These are phyloP conservation scores for Scortum barcoo DNA, from an alignment of 2,113 vertebrate species.

Conservation along the genomic window DNA sequence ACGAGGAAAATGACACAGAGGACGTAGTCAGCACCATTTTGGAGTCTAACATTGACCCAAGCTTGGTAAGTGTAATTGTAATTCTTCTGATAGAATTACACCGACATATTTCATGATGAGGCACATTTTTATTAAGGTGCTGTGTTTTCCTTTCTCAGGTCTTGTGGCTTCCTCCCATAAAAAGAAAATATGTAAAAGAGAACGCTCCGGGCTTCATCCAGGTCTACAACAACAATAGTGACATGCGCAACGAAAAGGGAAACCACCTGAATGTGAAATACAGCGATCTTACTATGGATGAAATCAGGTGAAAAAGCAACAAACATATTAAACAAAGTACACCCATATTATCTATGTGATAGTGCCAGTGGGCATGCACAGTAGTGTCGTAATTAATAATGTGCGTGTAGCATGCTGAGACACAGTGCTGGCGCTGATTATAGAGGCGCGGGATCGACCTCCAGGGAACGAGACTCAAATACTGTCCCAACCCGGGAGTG, in stretches of 20 bases:
- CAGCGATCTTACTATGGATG: constrained; percentile 77
- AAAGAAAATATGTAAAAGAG: constrained; percentile 81
- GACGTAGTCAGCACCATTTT: constrained; percentile 80
- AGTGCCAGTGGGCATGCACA: constrained; percentile 12
- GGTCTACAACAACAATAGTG: constrained; percentile 80
- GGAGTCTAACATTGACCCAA: constrained; percentile 75
- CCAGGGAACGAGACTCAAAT: constrained; percentile 33
- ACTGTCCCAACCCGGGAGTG: not conserved
- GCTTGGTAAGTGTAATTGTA: constrained; percentile 80
- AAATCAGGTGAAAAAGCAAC: constrained; percentile 87
- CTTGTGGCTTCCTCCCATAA: constrained; percentile 89
- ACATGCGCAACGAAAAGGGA: constrained; percentile 54
- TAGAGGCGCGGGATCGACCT: constrained; percentile 8
- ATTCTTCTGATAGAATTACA: not conserved
- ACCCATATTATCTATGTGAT: not conserved
- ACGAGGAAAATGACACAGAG: constrained; percentile 79
- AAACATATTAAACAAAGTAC: not conserved
- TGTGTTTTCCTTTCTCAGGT: constrained; percentile 81
- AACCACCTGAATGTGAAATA: constrained; percentile 88
- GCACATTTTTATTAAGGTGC: not conserved
- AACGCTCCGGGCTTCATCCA: constrained; percentile 86
- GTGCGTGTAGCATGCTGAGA: constrained; percentile 51
- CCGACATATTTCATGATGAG: not conserved
- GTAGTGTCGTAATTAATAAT: constrained; percentile 30
- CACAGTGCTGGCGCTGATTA: constrained; percentile 23